Evolutionary conservation across 2,888 invertebrate genomes (phyloP), one percentile per base, ranked within the genome.

Genomic region (Halictus quadricinctus): DNA sequence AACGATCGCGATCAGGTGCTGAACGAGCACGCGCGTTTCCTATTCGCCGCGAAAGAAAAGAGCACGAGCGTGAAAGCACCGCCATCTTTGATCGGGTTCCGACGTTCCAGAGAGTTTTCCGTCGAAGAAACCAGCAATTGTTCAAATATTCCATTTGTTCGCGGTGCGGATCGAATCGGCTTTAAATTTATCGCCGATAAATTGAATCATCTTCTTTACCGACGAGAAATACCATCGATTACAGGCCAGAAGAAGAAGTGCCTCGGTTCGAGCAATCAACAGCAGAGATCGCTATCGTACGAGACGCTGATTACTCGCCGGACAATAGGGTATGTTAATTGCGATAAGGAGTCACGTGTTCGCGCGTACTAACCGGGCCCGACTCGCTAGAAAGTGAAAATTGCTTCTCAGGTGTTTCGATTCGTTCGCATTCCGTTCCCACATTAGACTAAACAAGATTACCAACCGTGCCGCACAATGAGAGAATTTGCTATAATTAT

Each of bases 221-320:
- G 83, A 81, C 83, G 48, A 5, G 78, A 58, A 12, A 41, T 72
- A 74, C n/a, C 72, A 81, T 82, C 74, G 79, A 73, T 80, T 69
- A n/a, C 29, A 18, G 8, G 36, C 41, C n/a, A 36, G 54, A 54
- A 36, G 25, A n/a, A 79, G 41, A 2, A 25, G 8, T 7, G 41
- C 12, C 12, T n/a, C 73, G 66, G 70, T 84, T 83, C 48, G 54
- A 29, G 60, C 70, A 66, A 73, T 79, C 64, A 81, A 70, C 79
- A 73, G 73, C 41, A 81, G 79, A 80, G 81, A 85, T 79, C 85
- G 81, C 81, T 74, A 86, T 76, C 74, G 2, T 60, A 72, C 81
- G 12, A 50, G 48, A 18, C 70, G 72, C 18, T 25, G 29, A 64
- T 79, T 25, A 43, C 60, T 43, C 70, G 7, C 18, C 18, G 25